These are phyloP conservation scores for Zosterops japonicus DNA, from an alignment of 2,113 vertebrate species.

Conservation along the genomic window DNA sequence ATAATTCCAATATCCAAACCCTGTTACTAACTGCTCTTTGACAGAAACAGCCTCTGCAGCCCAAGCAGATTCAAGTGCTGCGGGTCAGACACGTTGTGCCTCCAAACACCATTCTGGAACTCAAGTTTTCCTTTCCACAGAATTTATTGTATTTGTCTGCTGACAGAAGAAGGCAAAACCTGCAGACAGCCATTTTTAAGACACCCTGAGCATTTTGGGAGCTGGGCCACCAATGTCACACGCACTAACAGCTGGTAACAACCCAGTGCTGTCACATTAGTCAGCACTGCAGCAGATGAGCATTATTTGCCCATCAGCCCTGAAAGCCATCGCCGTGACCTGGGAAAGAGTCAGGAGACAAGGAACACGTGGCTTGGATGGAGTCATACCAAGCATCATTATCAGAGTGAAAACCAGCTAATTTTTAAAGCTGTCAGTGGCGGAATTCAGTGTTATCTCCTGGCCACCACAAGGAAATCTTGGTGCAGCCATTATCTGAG, in stretches of 20 bases:
- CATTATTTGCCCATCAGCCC: neutral
- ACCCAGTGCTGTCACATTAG: neutral
- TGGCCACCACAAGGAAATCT: neutral
- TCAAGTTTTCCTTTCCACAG: neutral
- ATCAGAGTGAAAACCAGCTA: neutral
- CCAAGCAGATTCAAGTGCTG: rapidly evolving
- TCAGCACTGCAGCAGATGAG: neutral
- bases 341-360: neutral
- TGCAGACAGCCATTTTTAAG: rapidly evolving
- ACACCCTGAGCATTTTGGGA: rapidly evolving
- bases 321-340: neutral
- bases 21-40: neutral
- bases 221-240: neutral
- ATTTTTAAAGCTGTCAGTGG: neutral
- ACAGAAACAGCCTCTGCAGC: rapidly evolving
- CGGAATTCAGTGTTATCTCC: neutral
- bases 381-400: neutral
- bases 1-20: neutral
- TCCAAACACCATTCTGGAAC: neutral
- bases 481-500: neutral
- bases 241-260: neutral
- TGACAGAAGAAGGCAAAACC: neutral
- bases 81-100: rapidly evolving
- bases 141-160: neutral
- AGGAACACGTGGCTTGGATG: neutral